phyloP scores from a whole-genome alignment of 1,140 invertebrate genomes.

The Manduca sexta region DNA sequence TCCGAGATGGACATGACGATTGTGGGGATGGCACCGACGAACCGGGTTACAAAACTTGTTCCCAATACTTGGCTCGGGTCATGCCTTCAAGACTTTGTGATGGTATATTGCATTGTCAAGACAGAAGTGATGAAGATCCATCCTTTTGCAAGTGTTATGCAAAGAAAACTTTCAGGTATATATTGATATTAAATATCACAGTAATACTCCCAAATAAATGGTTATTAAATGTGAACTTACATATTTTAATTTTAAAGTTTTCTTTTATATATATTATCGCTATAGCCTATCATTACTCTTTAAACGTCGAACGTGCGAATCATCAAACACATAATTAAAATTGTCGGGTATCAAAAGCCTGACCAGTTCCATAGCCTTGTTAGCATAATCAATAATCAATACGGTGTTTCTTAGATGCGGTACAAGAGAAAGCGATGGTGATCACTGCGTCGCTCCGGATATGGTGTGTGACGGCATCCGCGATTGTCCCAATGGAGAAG shows the following conservation, averaged over 20 bases:
- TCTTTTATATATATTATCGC: too few relatives aligned
- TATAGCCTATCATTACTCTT: too few relatives aligned
- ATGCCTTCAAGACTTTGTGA: constrained; percentile 82
- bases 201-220: too few relatives aligned
- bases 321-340: too few relatives aligned
- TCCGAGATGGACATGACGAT: constrained; percentile 79
- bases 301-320: too few relatives aligned
- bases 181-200: too few relatives aligned
- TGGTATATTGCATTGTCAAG: constrained; percentile 83
- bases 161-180: constrained; percentile 45
- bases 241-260: neutral
- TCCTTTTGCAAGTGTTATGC: constrained; percentile 76
- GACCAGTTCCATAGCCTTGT: too few relatives aligned
- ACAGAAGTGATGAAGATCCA: constrained; percentile 85
- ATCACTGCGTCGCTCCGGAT: constrained; percentile 78
- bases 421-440: constrained; percentile 21
- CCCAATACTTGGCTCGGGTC: constrained; percentile 78
- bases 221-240: too few relatives aligned
- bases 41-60: constrained; percentile 78
- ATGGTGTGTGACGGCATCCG: constrained; percentile 81
- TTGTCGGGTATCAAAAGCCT: too few relatives aligned
- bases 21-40: constrained; percentile 84
- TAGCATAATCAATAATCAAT: neutral
- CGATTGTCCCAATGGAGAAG: constrained; percentile 81
- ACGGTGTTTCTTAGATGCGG: constrained; percentile 33